Base-by-base conservation (phyloP, 2,888 invertebrate genomes). In the Lathronympha strigana region DNA sequence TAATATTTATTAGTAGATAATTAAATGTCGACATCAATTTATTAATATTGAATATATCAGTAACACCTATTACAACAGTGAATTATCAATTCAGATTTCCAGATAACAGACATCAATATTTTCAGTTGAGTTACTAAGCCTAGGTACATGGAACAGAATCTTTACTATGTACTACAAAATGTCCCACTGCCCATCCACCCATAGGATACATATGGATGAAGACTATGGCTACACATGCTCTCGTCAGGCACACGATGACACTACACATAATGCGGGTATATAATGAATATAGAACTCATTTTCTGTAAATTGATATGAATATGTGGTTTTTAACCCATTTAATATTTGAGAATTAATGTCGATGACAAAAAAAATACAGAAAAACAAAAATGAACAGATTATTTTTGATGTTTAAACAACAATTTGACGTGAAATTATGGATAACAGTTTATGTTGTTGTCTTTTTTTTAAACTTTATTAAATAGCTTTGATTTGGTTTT, bases 221-320 rank as follows among this genome's bases (percentile, higher is more conserved):
- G 23, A 23, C 36, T 53, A 58, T 13, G 11, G 19, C 40, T 63
- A 64, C 9, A 61, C 75, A 51, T 50, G 17, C 63, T 43, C 57
- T 50, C 63, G 15, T 17, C 62, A 62, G 4, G 23, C 68, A 67
- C 68, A 54, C 72, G n/a, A 51, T 67, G 73, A 69, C 11, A 54
- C 38, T 66, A 61, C 38, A 63, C 33, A 47, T 53, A 62, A 67
- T 62, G 61, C 36, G 49, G 61, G 54, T 57, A 55, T n/a, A 19
- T 57, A 53, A 63, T 62, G 55, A 62, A 36, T 25, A 64, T 36
- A 63, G 63, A 72, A 80, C 79, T 79, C 80, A 79, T 77, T 76
- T 72, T 72, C 81, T 78, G 76, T 75, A 73, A 72, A 70, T 47
- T 1, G 5, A 31, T 2, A 53, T 21, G 8, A 43, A 53, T 1